These are phyloP conservation scores for Schizotus pectinicornis DNA, from an alignment of 2,888 invertebrate genomes.

Conservation along the genomic window DNA sequence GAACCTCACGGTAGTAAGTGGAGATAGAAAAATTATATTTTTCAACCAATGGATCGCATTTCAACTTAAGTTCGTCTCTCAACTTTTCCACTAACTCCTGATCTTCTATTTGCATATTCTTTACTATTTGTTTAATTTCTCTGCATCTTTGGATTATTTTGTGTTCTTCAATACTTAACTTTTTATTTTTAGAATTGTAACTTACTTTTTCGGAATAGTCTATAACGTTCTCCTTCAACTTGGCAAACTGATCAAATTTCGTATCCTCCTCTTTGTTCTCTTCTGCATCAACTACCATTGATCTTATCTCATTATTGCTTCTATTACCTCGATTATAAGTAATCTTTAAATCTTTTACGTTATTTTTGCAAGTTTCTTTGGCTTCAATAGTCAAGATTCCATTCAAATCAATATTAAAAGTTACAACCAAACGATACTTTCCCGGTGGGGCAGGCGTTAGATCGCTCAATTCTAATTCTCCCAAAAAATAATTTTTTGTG, in stretches of 20 bases:
- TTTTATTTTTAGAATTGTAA: slow-evolving; percentile 12
- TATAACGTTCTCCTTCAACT: slow-evolving; percentile 31
- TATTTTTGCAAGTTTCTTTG: slow-evolving; percentile 24
- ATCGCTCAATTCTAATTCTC: slow-evolving; percentile 22
- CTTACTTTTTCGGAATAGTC: slow-evolving; percentile 15
- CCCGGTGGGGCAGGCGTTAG: slow-evolving; percentile 30
- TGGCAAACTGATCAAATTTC: slow-evolving; percentile 25
- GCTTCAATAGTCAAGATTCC: slow-evolving; percentile 37
- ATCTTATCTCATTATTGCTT: slow-evolving; percentile 31
- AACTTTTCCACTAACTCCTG: too few species aligned
- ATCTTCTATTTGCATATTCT: not conserved
- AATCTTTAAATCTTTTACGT: slow-evolving; percentile 31
- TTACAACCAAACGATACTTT: slow-evolving; percentile 15
- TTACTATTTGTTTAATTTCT: slow-evolving; percentile 8
- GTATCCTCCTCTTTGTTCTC: slow-evolving; percentile 26
- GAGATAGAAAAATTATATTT: too few species aligned
- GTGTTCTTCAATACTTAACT: not conserved
- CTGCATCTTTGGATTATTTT: not conserved
- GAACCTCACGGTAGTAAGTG: too few species aligned
- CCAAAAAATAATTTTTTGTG: slow-evolving; percentile 28
- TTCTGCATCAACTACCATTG: slow-evolving; percentile 23
- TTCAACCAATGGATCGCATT: too few species aligned
- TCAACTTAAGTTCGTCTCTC: too few species aligned
- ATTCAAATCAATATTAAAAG: slow-evolving; percentile 31
- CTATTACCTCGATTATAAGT: slow-evolving; percentile 27